Evolutionary conservation across 1,140 invertebrate genomes (phyloP).

Genomic region (Andrena cerasifolii): DNA sequence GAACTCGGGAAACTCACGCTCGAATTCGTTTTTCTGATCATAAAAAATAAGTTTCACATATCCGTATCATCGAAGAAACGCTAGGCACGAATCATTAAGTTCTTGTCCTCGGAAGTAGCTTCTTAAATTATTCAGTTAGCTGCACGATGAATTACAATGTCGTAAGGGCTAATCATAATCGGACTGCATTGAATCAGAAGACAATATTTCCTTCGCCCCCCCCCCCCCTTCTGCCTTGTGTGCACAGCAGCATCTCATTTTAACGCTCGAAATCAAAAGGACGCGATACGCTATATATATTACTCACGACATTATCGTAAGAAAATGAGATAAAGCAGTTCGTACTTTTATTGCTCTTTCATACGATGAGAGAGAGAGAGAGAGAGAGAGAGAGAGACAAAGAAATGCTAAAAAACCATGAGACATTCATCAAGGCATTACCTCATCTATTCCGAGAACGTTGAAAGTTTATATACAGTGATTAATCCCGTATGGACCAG

Average conservation of each 20-base stretch:
- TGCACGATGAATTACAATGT: constrained; percentile 7
- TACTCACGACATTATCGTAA: constrained; percentile 7
- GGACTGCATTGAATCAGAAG: constrained; percentile 20
- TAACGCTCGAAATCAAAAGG: neutral
- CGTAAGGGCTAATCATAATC: neutral
- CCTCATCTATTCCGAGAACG: constrained; percentile 30
- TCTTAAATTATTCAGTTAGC: constrained; percentile 2
- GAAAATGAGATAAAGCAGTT: constrained; percentile 6
- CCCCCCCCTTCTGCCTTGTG: neutral
- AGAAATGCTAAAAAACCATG: constrained; percentile 34
- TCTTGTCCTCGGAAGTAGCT: constrained; percentile 5
- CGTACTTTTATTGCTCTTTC: constrained; percentile 24
- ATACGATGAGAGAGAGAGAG: constrained; percentile 1
- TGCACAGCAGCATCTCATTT: constrained; percentile 8
- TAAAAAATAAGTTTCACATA: constrained; percentile 52
- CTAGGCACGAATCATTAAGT: constrained; percentile 11
- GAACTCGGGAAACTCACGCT: constrained; percentile 35
- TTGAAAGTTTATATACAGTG: constrained; percentile 40
- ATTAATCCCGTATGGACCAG: constrained; percentile 51
- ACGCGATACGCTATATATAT: constrained; percentile 9
- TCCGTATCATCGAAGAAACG: constrained; percentile 14
- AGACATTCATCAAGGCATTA: constrained; percentile 7
- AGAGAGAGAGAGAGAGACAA: constrained; percentile 9
- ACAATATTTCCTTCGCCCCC: constrained; percentile 4
- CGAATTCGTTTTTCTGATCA: constrained; percentile 20